Evolutionary conservation across 2,888 invertebrate species (phyloP), one percentile per base, ranked within the genome.

Genomic region (Stenolophus ochropezus): DNA sequence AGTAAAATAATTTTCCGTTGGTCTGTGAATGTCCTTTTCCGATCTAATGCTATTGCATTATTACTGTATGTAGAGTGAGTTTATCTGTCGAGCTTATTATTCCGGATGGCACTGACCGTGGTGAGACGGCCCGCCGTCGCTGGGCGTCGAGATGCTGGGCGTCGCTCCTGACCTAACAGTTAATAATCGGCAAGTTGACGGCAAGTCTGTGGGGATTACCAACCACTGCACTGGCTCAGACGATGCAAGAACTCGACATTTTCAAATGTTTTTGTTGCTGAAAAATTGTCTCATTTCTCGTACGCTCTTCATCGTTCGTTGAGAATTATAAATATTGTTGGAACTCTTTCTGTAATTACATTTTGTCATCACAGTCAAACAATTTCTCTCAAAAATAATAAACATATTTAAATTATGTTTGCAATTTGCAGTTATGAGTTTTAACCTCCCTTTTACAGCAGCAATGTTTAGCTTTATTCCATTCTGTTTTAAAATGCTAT

Each of bases 181-280:
- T 65, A 65, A 65, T 65, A 65, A 65, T 65, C 61, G 25, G 61
- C 61, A 65, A 65, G 25, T 65, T 65, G 61, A 65, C 61, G 61
- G 61, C 27, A 25, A 65, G 27, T 27, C 61, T 65, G n/a, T 14
- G 25, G 61, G 61, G 61, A 65, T 65, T 65, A 65, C 61, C 27
- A 65, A 5, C 61, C 16, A 65, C 14, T 65, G 61, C 61, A 65
- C 27, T 65, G 27, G 25, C n/a, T 65, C 61, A 56, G 56, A 16
- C 58, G 11, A 65, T 65, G 61, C 61, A 65, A 65, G 61, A 65
- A 65, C 61, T 65, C 14, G 25, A 58, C 14, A 65, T 65, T 65
- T 65, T 65, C n/a, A 65, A 65, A 65, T 65, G 61, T 65, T 65
- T 65, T 65, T 65, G 61, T 65, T 65, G 61, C 27, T 65, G 61